phyloP scores from a whole-genome alignment of 2,888 invertebrate species.

The Nemurella pictetii region DNA sequence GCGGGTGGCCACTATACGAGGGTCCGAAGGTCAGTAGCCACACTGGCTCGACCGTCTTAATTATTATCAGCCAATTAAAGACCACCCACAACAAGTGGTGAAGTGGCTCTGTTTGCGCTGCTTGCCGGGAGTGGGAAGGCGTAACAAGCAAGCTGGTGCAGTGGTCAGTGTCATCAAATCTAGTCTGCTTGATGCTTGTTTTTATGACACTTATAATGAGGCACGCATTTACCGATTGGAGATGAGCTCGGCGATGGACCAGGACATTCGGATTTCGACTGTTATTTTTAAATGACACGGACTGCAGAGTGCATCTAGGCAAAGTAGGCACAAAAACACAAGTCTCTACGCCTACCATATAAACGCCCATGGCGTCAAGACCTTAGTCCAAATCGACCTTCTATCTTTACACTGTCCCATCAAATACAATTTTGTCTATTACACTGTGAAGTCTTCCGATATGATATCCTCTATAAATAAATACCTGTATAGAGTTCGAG shows the following conservation, averaged over 20 bases:
- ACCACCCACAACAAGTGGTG: conserved; percentile 3
- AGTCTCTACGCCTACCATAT: neutral
- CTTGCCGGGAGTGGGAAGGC: too few relatives aligned
- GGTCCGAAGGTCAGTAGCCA: conserved; percentile 15
- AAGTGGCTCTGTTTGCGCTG: too few relatives aligned
- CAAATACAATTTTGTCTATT: neutral
- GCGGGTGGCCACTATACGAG: neutral
- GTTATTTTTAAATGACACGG: too few relatives aligned
- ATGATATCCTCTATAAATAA: neutral
- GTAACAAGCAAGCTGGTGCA: too few relatives aligned
- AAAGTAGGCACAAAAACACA: neutral
- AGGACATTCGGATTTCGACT: neutral
- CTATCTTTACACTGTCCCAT: neutral
- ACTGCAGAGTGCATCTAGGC: neutral
- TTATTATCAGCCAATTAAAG: conserved; percentile 12
- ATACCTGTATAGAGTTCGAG: neutral
- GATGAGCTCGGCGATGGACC: neutral
- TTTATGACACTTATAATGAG: neutral
- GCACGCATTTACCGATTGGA: neutral
- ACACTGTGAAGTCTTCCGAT: neutral
- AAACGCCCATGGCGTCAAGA: neutral
- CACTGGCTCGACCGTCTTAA: neutral
- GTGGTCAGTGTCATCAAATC: neutral
- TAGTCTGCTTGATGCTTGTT: neutral
- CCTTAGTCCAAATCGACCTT: neutral